These are phyloP conservation scores for Sebastes diaconus DNA, from an alignment of 2,797 vertebrate genomes.

Conservation along the genomic window DNA sequence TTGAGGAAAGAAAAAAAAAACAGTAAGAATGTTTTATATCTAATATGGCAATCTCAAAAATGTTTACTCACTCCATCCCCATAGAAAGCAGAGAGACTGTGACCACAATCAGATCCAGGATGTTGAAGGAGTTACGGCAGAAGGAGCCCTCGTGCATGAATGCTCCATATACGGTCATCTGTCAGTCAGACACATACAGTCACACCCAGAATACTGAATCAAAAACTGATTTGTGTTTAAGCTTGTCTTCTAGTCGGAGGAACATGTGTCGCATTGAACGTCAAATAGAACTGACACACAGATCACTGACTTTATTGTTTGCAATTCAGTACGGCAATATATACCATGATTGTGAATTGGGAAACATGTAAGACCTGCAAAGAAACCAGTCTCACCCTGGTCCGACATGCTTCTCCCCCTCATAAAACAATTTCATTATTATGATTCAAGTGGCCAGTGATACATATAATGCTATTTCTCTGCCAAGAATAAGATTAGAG, in stretches of 20 bases:
- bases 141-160: constrained; percentile 98
- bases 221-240: not conserved
- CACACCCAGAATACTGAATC: not conserved
- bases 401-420: not conserved
- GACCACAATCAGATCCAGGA: constrained; percentile 96
- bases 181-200: constrained; percentile 41
- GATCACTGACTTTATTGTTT: not conserved
- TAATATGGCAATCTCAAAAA: not conserved
- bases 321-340: not conserved
- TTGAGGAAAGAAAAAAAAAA: not conserved
- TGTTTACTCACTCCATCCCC: constrained; percentile 90
- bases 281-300: not conserved
- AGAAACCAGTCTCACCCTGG: not conserved
- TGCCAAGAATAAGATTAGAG: not conserved
- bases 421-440: not conserved
- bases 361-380: not conserved
- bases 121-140: constrained; percentile 98
- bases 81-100: constrained; percentile 95
- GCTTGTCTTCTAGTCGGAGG: not conserved
- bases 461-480: not conserved
- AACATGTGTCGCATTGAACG: not conserved
- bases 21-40: not conserved
- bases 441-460: not conserved
- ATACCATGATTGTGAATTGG: not conserved
- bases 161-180: constrained; percentile 97